phyloP scores from a whole-genome alignment of 2,797 vertebrate species.

The Paratrypauchen microcephalus region DNA sequence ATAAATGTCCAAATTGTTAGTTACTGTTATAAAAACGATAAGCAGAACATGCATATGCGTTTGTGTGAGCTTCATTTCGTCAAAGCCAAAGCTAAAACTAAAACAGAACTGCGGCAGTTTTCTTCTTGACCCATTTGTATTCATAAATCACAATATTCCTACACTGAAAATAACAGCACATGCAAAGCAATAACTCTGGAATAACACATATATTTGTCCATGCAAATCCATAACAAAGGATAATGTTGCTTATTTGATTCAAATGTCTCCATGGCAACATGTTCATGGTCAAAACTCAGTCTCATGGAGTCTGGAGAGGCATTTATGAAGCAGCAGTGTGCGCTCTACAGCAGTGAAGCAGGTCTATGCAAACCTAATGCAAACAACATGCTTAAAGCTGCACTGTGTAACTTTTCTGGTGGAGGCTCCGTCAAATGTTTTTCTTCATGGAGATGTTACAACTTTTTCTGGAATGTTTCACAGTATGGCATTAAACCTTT shows the following conservation, averaged over 20 bases:
- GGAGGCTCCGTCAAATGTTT: too few species aligned
- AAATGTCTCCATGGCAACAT: background rate
- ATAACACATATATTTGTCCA: slow-evolving; percentile 1
- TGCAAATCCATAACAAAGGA: slow-evolving; percentile 40
- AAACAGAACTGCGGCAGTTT: slow-evolving; percentile 3
- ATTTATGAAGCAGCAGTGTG: slow-evolving; percentile 10
- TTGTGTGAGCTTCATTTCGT: background rate
- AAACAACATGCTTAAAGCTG: slow-evolving; percentile 17
- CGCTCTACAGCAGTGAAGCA: slow-evolving; percentile 15
- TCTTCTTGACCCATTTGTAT: background rate
- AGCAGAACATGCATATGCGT: slow-evolving; percentile 29
- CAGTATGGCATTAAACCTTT: too few species aligned
- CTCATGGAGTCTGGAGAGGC: slow-evolving; percentile 32
- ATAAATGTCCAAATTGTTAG: slow-evolving; percentile 20
- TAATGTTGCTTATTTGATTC: background rate
- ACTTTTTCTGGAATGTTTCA: too few species aligned
- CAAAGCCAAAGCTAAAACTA: slow-evolving; percentile 5
- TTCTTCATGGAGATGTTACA: too few species aligned
- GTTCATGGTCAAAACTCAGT: background rate
- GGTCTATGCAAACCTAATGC: slow-evolving; percentile 33
- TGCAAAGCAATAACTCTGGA: slow-evolving; percentile 50
- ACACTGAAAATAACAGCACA: slow-evolving; percentile 32
- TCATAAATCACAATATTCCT: background rate
- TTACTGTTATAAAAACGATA: slow-evolving; percentile 27
- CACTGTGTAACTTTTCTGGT: too few species aligned